phyloP scores from a whole-genome alignment of 2,797 vertebrate genomes.

The Bovichtus variegatus region DNA sequence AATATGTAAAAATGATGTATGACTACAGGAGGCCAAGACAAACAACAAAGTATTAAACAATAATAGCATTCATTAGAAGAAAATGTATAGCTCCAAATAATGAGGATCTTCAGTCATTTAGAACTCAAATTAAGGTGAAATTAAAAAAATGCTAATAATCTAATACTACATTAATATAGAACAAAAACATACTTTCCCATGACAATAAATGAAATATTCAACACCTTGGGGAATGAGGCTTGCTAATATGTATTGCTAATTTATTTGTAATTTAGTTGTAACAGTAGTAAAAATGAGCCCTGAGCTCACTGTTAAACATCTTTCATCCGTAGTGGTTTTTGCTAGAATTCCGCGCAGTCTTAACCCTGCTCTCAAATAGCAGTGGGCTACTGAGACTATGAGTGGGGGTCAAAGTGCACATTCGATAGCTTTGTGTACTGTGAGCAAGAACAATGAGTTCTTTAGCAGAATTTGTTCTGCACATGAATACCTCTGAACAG shows the following conservation, averaged over 20 bases:
- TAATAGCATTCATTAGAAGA: background rate
- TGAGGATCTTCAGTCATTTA: background rate
- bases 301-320: conserved; percentile 8
- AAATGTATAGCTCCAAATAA: background rate
- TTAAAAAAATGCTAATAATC: background rate
- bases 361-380: conserved; percentile 61
- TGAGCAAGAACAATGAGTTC: conserved; percentile 61
- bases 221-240: background rate
- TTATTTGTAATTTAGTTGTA: background rate
- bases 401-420: conserved; percentile 63
- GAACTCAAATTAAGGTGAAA: background rate
- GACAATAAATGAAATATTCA: background rate
- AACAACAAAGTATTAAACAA: background rate
- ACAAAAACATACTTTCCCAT: background rate
- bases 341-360: conserved; percentile 62
- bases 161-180: background rate
- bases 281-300: background rate
- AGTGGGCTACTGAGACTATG: conserved; percentile 50
- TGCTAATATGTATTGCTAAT: background rate
- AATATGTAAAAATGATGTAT: background rate
- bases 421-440: conserved; percentile 62
- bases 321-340: conserved; percentile 31
- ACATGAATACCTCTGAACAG: conserved; percentile 62
- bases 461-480: conserved; percentile 54
- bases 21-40: background rate